Conservation (phyloP, 2,113 vertebrate species). For the Bolborhynchus lineola region DNA sequence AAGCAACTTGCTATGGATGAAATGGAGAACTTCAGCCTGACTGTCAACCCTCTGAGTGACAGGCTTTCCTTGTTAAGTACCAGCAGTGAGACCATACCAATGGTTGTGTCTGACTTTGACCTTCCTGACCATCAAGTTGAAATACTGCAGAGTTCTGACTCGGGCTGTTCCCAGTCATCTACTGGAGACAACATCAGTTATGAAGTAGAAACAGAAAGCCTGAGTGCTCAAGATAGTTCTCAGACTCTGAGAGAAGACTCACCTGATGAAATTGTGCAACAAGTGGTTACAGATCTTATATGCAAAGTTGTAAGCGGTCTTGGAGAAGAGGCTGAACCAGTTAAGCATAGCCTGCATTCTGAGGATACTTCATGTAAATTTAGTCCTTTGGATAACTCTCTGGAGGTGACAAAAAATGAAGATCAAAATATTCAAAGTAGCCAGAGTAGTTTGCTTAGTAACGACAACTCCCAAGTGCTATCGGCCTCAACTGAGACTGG, state of each 20-base stretch:
- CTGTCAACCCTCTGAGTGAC: slow-evolving; percentile 95
- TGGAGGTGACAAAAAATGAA: slow-evolving; percentile 46
- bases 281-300: slow-evolving; percentile 86
- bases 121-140: slow-evolving; percentile 87
- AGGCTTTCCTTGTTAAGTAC: slow-evolving; percentile 93
- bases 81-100: slow-evolving; percentile 93
- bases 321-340: slow-evolving; percentile 72
- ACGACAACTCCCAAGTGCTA: slow-evolving; percentile 65
- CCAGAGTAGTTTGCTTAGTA: slow-evolving; percentile 58
- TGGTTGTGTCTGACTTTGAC: slow-evolving; percentile 85
- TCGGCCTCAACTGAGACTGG: slow-evolving; percentile 70
- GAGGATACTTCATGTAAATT: slow-evolving; percentile 74
- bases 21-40: slow-evolving; percentile 95
- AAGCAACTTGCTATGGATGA: slow-evolving; percentile 82
- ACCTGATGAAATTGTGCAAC: slow-evolving; percentile 83
- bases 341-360: slow-evolving; percentile 73
- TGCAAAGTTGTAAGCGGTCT: slow-evolving; percentile 81
- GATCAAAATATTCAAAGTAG: slow-evolving; percentile 57
- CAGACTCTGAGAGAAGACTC: slow-evolving; percentile 71
- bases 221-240: slow-evolving; percentile 74
- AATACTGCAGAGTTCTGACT: slow-evolving; percentile 88
- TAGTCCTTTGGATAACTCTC: slow-evolving; percentile 18
- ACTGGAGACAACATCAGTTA: slow-evolving; percentile 88
- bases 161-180: slow-evolving; percentile 89
- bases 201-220: slow-evolving; percentile 81